These are phyloP conservation scores for Lampris incognitus DNA, from an alignment of 2,113 vertebrate genomes.

Conservation along the genomic window DNA sequence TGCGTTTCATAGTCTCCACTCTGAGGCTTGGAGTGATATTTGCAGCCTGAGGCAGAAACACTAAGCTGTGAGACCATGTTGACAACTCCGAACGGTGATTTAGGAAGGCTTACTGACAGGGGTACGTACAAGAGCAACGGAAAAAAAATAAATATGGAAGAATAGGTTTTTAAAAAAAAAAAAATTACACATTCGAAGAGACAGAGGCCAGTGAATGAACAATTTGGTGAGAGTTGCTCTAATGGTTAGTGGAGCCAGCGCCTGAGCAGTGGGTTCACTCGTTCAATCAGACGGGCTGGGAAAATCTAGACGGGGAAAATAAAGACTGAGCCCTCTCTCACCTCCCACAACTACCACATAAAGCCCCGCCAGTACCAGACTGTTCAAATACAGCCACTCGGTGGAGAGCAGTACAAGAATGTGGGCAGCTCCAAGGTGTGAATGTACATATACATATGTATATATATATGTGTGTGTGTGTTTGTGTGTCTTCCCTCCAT, in stretches of 20 bases:
- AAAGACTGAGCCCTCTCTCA: background rate
- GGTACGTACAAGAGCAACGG: background rate
- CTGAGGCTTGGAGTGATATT: slow-evolving; percentile 31
- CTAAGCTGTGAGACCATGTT: slow-evolving; percentile 34
- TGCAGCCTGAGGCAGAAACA: slow-evolving; percentile 42
- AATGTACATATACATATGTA: background rate
- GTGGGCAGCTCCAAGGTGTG: background rate
- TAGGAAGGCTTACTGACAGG: slow-evolving; percentile 12
- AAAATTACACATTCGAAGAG: background rate
- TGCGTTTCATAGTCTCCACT: slow-evolving; percentile 31
- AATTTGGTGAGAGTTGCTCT: background rate
- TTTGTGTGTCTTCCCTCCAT: background rate
- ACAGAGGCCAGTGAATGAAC: slow-evolving; percentile 1
- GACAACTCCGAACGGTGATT: slow-evolving; percentile 53
- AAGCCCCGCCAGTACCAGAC: background rate
- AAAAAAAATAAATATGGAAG: slow-evolving; percentile 32
- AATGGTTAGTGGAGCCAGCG: background rate
- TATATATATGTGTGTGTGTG: background rate
- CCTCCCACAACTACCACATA: background rate
- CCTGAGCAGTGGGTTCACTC: background rate
- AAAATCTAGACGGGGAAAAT: background rate
- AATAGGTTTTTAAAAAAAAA: background rate
- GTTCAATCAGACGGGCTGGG: background rate
- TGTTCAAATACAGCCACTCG: background rate
- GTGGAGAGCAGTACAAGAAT: background rate